Evolutionary conservation across 2,113 vertebrate genomes (phyloP), one percentile per base, ranked within the genome.

Genomic region (Toxostoma redivivum): DNA sequence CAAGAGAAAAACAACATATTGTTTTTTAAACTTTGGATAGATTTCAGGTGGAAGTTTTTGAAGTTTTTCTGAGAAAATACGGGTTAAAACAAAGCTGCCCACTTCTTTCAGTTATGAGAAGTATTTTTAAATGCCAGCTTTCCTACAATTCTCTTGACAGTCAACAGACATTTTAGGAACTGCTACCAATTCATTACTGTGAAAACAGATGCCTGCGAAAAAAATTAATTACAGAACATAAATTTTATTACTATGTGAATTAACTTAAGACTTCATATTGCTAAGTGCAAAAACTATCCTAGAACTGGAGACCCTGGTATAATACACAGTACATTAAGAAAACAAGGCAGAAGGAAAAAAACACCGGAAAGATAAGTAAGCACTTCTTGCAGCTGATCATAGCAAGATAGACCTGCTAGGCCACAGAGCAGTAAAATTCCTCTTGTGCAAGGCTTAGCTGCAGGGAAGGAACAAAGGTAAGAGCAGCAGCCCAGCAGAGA

Each of bases 201-300:
- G 56, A 92, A 92, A 96, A 92, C 82, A 95, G 94, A 95, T 83
- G 93, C 64, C 76, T 93, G 92, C 94, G 92, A 97, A 94, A 96
- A 95, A 96, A 94, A 96, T 88, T 95, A 94, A 96, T 94, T 96
- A 92, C 50, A 78, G 74, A 91, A 94, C 82, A 83, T 93, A 92
- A 86, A 86, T 74, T 95, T 94, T 95, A 97, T 95, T 96, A 96
- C 82, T 93, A 40, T 40, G 50, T 64, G 94, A 95, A 94, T 94
- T 92, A 95, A 78, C 86, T 86, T 67, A 83, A 96, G 81, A 37
- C 56, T 91, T 90, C 20, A 58, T 56, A 92, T 5, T 5, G 73
- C 38, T 83, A 83, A 73, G 74, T 6, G 1, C 71, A 82, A 86
- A 57, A 86, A 54, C 37, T 37, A 54, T 18, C 51, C 61, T 33